Percentiles rank a stretch among this genome's conserved stretches.
These are phyloP conservation scores for Lasioglossum leucozonium DNA, from an alignment of 2,888 invertebrate genomes.

Conservation along the genomic window DNA sequence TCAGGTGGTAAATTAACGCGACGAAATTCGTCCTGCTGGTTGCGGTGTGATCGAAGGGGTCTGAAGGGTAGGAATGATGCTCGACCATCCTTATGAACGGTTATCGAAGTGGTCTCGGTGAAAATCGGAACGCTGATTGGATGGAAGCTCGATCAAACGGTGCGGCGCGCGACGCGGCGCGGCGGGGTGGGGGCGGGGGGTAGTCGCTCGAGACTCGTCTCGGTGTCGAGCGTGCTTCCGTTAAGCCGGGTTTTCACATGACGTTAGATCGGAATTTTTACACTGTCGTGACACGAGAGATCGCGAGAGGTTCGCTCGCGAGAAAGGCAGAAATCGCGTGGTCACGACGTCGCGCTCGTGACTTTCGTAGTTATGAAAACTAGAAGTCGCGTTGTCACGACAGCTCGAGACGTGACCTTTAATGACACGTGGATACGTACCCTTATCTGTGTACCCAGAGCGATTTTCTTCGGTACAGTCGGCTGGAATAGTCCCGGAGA, in stretches of 20 bases:
- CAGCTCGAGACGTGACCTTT: background rate
- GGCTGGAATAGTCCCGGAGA: background rate
- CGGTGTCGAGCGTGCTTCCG: constrained; percentile 15
- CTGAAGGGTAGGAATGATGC: constrained; percentile 22
- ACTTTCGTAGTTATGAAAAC: constrained; percentile 4
- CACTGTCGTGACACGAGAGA: background rate
- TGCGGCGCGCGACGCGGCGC: background rate
- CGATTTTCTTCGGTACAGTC: background rate
- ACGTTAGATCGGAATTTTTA: background rate
- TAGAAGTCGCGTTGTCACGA: background rate
- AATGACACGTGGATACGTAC: background rate
- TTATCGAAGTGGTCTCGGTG: constrained; percentile 56
- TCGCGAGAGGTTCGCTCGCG: background rate
- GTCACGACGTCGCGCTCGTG: background rate
- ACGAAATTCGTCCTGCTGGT: constrained; percentile 15
- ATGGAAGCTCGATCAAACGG: constrained; percentile 51
- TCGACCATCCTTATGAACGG: constrained; percentile 44
- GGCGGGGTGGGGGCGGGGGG: too few relatives aligned
- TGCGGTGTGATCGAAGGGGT: background rate
- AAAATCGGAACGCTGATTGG: constrained; percentile 54
- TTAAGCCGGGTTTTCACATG: background rate
- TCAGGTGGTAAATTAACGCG: constrained; percentile 43
- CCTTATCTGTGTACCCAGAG: background rate
- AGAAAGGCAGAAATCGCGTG: background rate
- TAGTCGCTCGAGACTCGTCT: constrained; percentile 29